Evolutionary conservation across 2,797 vertebrate genomes (phyloP).

Genomic region (Falco cherrug): DNA sequence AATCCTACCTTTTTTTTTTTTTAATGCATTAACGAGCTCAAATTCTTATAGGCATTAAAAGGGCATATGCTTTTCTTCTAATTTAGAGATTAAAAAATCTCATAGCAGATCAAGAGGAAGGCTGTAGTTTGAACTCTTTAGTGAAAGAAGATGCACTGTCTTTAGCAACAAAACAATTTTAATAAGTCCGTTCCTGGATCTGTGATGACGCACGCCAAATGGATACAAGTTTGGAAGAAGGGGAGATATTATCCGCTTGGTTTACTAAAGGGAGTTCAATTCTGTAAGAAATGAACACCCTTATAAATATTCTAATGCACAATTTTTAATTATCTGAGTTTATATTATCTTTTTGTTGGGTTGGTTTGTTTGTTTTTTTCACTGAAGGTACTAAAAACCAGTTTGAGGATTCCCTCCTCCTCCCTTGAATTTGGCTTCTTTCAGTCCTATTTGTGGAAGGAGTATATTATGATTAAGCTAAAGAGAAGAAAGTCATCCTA

Average conservation of each 20-base stretch:
- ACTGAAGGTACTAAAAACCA: neutral
- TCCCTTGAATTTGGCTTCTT: neutral
- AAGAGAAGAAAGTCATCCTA: conserved; percentile 1
- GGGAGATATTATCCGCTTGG: neutral
- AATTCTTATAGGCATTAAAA: conserved; percentile 63
- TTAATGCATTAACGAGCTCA: conserved; percentile 49
- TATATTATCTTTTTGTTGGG: neutral
- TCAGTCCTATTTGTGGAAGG: neutral
- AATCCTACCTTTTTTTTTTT: conserved; percentile 3
- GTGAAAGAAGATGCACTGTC: conserved; percentile 34
- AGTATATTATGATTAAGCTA: neutral
- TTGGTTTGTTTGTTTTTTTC: neutral
- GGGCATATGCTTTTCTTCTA: conserved; percentile 54
- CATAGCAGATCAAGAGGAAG: conserved; percentile 48
- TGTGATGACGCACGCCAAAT: neutral
- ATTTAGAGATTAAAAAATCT: conserved; percentile 63
- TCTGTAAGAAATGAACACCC: neutral
- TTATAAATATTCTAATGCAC: neutral
- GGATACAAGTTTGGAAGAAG: neutral
- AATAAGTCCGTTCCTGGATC: conserved; percentile 43
- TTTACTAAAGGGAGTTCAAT: neutral
- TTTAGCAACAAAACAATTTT: conserved; percentile 51
- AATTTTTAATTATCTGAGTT: neutral
- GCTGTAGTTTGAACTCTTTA: conserved; percentile 28
- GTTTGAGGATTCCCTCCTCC: neutral